Conservation (phyloP, 2,113 vertebrate species). For the Psilopogon haemacephalus region DNA sequence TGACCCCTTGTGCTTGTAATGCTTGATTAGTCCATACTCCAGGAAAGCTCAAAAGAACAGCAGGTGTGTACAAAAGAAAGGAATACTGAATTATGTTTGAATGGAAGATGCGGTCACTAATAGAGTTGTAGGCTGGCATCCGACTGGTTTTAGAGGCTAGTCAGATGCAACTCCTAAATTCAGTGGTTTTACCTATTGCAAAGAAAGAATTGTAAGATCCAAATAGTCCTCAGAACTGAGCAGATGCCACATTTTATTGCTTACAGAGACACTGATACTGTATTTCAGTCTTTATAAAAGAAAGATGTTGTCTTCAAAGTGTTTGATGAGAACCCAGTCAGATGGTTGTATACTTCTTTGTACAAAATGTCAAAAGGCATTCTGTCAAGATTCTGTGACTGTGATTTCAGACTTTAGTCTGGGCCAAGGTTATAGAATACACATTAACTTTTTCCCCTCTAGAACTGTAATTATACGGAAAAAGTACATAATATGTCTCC, state of each 20-base stretch:
- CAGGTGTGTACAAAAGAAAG: not conserved
- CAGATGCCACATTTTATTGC: not conserved
- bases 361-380: not conserved
- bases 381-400: not conserved
- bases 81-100: not conserved
- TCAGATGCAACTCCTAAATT: not conserved
- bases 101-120: not conserved
- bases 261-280: not conserved
- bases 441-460: not conserved
- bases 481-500: not conserved
- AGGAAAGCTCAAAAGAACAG: not conserved
- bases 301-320: not conserved
- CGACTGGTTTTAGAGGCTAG: not conserved
- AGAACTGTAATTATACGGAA: not conserved
- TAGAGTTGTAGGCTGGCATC: not conserved
- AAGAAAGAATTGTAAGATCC: not conserved
- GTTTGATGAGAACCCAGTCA: not conserved
- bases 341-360: not conserved
- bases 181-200: not conserved
- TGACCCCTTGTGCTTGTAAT: not conserved
- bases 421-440: not conserved
- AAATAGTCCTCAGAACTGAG: not conserved
- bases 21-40: not conserved
- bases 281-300: not conserved
- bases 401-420: not conserved